Base-by-base conservation (phyloP, 2,113 vertebrate genomes). In the Rissa tridactyla region DNA sequence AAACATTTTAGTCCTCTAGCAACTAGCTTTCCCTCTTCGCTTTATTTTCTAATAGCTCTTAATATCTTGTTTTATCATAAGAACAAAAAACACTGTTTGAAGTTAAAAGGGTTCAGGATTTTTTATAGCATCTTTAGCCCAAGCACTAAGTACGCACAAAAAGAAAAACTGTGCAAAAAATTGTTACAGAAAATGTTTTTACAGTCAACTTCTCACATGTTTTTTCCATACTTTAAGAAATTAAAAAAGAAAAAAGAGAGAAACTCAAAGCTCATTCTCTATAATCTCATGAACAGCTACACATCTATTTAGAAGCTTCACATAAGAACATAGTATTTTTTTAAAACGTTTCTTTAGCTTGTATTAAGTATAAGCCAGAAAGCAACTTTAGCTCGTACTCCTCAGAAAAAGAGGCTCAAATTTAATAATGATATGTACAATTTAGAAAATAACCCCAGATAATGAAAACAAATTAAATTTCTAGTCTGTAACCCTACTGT, bases 291-390 rank as follows among this genome's bases (percentile, higher is more conserved):
- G 1, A 40, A 5, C 5, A 69, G 0, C 16, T 15, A 46, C 2
- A 22, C 0, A 10, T 2, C 1, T 2, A 0, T 14, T 69, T 8
- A n/a, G 2, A 2, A 40, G 0, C 3, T 17, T 14, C 0, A 0
- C 19, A 36, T 1, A 27, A 6, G n/a, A 42, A 40, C 2, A 21
- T 13, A 15, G 1, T 7, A 3, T 27, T 44, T 18, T 5, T 7
- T 4, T 5, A 15, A 57, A 32, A 5, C 1, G 17, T 2, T 3
- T 17, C 2, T 27, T 61, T 1, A 42, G 2, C 6, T 27, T 18
- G 3, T 12, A 32, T 2, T 38, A 22, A 49, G 15, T 3, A 14
- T 2, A 30, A 62, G 1, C 1, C 6, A 51, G 1, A 52, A n/a
- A 57, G 19, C 3, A 0, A 6, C 16, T 19, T 27, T 1, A 46